Conservation (phyloP, 2,888 invertebrate genomes). For the Parapristionchus giblindavisi region DNA sequence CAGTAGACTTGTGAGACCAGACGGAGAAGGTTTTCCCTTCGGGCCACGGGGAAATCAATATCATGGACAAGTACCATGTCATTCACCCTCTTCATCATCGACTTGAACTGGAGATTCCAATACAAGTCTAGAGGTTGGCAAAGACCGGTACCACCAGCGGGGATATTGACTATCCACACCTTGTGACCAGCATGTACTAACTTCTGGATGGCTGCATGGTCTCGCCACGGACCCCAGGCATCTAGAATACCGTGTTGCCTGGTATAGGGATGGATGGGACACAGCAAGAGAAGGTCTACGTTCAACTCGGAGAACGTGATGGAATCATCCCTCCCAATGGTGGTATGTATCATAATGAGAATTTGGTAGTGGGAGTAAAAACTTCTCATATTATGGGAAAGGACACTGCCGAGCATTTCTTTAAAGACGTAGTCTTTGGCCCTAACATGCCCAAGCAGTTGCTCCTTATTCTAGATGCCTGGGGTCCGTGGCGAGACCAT, state of each 20-base stretch:
- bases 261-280: not conserved
- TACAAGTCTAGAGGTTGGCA: not conserved
- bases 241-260: not conserved
- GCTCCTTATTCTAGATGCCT: not conserved
- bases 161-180: not conserved
- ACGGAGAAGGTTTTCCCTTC: not conserved
- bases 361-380: not conserved
- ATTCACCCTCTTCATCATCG: not conserved
- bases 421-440: not conserved
- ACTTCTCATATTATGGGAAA: not conserved
- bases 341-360: not conserved
- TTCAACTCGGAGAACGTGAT: not conserved
- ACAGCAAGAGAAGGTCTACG: not conserved
- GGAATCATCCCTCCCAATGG: not conserved
- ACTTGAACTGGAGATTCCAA: not conserved
- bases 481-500: slow-evolving; percentile 4
- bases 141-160: not conserved
- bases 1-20: not conserved
- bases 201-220: not conserved
- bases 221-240: not conserved
- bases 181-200: not conserved
- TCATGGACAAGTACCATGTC: not conserved
- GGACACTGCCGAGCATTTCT: not conserved
- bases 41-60: not conserved
- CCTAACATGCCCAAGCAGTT: not conserved